Base-by-base conservation (phyloP, 1,140 invertebrate species). In the Batillaria attramentaria region DNA sequence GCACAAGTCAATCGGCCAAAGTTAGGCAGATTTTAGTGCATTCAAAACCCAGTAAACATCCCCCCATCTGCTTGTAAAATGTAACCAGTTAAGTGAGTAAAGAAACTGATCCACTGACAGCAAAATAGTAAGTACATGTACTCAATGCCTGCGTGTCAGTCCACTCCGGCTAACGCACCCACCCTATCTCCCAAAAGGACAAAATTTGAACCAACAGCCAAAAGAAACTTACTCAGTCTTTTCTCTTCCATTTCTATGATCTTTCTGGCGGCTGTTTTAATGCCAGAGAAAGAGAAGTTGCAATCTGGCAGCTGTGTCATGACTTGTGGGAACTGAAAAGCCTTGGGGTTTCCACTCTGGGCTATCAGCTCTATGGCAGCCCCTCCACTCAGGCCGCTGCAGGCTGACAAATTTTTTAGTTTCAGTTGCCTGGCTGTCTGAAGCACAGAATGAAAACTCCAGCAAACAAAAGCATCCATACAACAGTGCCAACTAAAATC, bases 351-450 rank as follows among this genome's bases (percentile, higher is more conserved):
- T 20, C 96, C 95, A 87, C 92, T 90, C 70, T 89, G 91, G 8
- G 97, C 96, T 54, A 96, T 93, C 62, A 93, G 87, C 92, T 99
- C 97, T 72, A 99, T 94, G 37, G 96, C 95, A 87, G 91, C 92
- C 0, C 98, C 98, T 60, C 98, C 97, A 88, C 93, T 94, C 83
- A 96, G 89, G 75, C 91, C 86, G 18, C 93, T 91, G 90, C 94
- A 96, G 85, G 95, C 94, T 60, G 94, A 93, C 37, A 98, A 90
- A 89, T 97, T 96, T 86, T 92, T 93, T 35, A 99, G 90, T 85
- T 97, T 97, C 86, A 99, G 90, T 86, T 95, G 93, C 84, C 98
- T 93, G 24, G 97, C 95, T 80, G 94, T 93, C 94, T 96, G 68
- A 88, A 81, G 57, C 6, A 78, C 68, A 73, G 41, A 57, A 70